Evolutionary conservation across 2,113 vertebrate species (phyloP).

Genomic region (Argyrosomus japonicus): DNA sequence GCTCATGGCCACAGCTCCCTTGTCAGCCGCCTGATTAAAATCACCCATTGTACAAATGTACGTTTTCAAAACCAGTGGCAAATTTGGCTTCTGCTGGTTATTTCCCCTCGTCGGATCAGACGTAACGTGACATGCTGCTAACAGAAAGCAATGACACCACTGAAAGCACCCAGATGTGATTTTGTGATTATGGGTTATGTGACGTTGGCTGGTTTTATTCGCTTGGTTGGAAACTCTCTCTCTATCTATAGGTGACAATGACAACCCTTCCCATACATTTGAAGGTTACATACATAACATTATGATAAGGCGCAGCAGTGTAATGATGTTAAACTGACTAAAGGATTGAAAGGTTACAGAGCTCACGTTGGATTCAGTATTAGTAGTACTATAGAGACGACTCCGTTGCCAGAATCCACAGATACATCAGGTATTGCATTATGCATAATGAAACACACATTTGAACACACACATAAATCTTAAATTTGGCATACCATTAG

Average conservation of each 20-base stretch:
- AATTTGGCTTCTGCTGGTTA: slow-evolving; percentile 54
- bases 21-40: slow-evolving; percentile 39
- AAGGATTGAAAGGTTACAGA: too few relatives aligned
- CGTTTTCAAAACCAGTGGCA: not conserved
- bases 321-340: too few relatives aligned
- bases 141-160: slow-evolving; percentile 1
- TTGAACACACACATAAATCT: too few relatives aligned
- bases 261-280: not conserved
- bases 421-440: too few relatives aligned
- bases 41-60: slow-evolving; percentile 44
- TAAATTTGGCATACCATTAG: too few relatives aligned
- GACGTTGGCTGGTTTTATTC: too few relatives aligned
- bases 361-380: too few relatives aligned
- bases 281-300: not conserved
- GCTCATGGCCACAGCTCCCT: slow-evolving; percentile 30
- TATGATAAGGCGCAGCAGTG: not conserved
- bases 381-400: too few relatives aligned
- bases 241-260: too few relatives aligned
- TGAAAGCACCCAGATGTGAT: not conserved
- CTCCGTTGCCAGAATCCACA: too few relatives aligned
- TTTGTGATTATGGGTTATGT: not conserved
- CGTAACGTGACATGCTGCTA: slow-evolving; percentile 14
- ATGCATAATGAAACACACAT: too few relatives aligned
- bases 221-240: too few relatives aligned
- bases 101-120: slow-evolving; percentile 51